phyloP scores from a whole-genome alignment of 1,140 invertebrate species.

The Lethocerus indicus region DNA sequence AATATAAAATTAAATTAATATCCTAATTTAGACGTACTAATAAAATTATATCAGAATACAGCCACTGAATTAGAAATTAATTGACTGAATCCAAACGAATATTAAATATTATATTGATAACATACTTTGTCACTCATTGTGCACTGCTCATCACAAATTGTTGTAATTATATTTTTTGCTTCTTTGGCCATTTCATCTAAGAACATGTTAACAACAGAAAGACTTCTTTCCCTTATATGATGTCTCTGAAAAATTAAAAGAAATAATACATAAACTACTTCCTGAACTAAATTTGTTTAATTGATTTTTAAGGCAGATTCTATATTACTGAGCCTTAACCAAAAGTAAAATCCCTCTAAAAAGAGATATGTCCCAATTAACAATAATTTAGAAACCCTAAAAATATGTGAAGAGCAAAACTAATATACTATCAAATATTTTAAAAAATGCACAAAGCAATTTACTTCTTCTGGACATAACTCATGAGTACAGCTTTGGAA shows the following conservation, averaged over 20 bases:
- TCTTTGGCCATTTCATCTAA: slow-evolving; percentile 98
- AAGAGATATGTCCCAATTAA: too few species aligned
- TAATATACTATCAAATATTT: neutral
- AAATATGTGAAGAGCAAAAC: too few species aligned
- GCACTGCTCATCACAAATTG: slow-evolving; percentile 94
- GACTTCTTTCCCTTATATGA: slow-evolving; percentile 84
- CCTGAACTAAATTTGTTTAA: neutral
- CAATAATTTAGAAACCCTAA: too few species aligned
- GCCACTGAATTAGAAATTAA: neutral
- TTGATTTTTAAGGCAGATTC: neutral
- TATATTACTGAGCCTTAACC: neutral
- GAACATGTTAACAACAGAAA: slow-evolving; percentile 95
- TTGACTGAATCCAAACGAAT: neutral
- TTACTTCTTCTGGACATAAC: slow-evolving; percentile 89
- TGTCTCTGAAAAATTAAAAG: slow-evolving; percentile 41
- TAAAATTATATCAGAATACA: neutral
- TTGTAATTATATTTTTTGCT: slow-evolving; percentile 95
- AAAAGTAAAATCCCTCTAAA: too few species aligned
- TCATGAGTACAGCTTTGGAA: slow-evolving; percentile 97
- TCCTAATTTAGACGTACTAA: neutral
- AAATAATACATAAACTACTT: slow-evolving; percentile 1
- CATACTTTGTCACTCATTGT: slow-evolving; percentile 72
- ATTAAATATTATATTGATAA: neutral
- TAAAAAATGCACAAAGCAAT: slow-evolving; percentile 5
- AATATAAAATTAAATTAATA: too few species aligned